Evolutionary conservation across 2,888 invertebrate genomes (phyloP).

Genomic region (Tetragonisca angustula): DNA sequence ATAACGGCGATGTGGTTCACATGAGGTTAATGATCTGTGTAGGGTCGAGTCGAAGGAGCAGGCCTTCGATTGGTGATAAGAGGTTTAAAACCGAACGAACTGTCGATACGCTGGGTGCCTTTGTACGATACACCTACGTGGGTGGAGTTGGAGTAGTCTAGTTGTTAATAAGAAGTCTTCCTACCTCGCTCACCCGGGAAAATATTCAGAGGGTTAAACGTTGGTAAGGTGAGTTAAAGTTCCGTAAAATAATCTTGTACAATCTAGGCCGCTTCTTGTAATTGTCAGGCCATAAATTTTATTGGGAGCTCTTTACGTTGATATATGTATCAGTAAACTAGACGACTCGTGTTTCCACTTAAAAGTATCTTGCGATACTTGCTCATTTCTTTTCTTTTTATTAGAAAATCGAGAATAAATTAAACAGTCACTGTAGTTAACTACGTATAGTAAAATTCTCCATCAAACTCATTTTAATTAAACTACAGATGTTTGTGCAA

Average conservation of each 20-base stretch:
- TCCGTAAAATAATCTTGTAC: not conserved
- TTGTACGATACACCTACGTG: not conserved
- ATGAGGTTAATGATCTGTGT: not conserved
- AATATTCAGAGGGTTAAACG: not conserved
- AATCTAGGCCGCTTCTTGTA: not conserved
- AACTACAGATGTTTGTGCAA: not conserved
- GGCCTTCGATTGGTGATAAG: not conserved
- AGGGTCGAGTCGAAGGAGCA: not conserved
- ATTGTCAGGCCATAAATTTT: not conserved
- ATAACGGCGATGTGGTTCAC: not conserved
- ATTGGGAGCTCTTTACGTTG: not conserved
- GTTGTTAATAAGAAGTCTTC: constrained; percentile 5
- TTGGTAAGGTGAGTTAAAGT: not conserved
- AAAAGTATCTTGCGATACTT: not conserved
- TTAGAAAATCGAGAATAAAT: not conserved
- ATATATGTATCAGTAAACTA: not conserved
- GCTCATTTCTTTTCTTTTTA: not conserved
- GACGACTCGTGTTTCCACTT: not conserved
- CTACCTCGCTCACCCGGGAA: not conserved
- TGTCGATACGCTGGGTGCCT: not conserved
- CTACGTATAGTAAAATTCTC: not conserved
- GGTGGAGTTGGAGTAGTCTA: not conserved
- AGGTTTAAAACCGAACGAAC: not conserved
- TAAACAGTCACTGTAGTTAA: not conserved
- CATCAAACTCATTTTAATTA: too few relatives aligned